phyloP scores from a whole-genome alignment of 2,113 vertebrate genomes.

The Vireo altiloquus region DNA sequence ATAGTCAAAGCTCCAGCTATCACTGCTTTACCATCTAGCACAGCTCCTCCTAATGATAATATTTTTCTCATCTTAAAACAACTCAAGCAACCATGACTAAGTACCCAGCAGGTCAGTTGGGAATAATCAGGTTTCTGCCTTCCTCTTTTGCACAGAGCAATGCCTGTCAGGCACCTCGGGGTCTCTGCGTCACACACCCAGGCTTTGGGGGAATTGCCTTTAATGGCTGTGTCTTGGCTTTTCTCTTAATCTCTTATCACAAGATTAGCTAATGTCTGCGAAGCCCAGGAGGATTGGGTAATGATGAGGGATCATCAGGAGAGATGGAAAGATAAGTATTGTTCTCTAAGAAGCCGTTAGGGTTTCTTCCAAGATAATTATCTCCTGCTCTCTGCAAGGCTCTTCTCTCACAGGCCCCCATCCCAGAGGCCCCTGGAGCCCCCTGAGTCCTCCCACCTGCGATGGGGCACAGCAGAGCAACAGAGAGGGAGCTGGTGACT shows the following conservation, averaged over 20 bases:
- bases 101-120: neutral
- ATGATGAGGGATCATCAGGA: constrained; percentile 18
- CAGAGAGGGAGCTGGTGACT: neutral
- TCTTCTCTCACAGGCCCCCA: neutral
- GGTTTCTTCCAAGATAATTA: neutral
- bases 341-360: neutral
- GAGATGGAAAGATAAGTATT: constrained; percentile 23
- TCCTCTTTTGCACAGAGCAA: neutral
- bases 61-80: constrained; percentile 30
- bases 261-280: constrained; percentile 16
- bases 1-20: neutral
- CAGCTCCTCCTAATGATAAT: constrained; percentile 18
- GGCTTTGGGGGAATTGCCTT: neutral
- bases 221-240: constrained; percentile 6
- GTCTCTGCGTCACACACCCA: neutral
- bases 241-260: constrained; percentile 42
- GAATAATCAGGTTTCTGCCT: constrained; percentile 28
- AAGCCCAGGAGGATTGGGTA: constrained; percentile 23
- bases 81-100: neutral
- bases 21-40: neutral
- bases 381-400: neutral
- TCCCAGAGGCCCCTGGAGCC: neutral
- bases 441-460: accelerated
- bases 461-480: neutral
- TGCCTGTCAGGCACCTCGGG: neutral